phyloP scores from a whole-genome alignment of 2,113 vertebrate genomes.

The Alces alces region DNA sequence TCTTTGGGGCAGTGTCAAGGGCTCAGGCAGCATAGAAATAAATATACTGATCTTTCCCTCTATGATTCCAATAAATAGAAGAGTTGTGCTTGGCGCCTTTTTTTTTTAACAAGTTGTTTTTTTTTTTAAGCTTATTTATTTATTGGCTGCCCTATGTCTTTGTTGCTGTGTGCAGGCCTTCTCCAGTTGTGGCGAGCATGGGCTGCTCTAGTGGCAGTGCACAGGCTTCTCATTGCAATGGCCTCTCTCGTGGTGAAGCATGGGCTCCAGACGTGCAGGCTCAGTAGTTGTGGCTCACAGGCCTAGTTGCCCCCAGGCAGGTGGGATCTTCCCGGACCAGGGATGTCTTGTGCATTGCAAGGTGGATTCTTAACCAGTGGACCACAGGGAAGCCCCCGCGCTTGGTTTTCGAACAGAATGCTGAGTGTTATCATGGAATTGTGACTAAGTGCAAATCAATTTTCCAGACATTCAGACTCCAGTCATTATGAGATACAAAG shows the following conservation, averaged over 20 bases:
- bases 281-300: neutral
- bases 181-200: neutral
- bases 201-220: neutral
- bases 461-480: neutral
- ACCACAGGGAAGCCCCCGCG: neutral
- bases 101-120: neutral
- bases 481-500: neutral
- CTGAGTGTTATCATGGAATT: neutral
- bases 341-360: neutral
- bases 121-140: neutral
- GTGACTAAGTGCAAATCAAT: neutral
- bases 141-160: neutral
- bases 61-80: neutral
- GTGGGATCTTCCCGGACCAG: neutral
- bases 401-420: constrained; percentile 6
- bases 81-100: neutral
- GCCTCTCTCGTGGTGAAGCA: neutral
- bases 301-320: neutral
- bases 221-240: neutral
- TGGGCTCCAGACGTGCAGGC: neutral
- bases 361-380: neutral
- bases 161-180: neutral
- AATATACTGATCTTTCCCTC: neutral
- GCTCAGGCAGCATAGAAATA: neutral
- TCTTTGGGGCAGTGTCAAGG: neutral